Evolutionary conservation across 2,113 vertebrate species (phyloP).

Genomic region (Machaerirhynchus nigripectus): DNA sequence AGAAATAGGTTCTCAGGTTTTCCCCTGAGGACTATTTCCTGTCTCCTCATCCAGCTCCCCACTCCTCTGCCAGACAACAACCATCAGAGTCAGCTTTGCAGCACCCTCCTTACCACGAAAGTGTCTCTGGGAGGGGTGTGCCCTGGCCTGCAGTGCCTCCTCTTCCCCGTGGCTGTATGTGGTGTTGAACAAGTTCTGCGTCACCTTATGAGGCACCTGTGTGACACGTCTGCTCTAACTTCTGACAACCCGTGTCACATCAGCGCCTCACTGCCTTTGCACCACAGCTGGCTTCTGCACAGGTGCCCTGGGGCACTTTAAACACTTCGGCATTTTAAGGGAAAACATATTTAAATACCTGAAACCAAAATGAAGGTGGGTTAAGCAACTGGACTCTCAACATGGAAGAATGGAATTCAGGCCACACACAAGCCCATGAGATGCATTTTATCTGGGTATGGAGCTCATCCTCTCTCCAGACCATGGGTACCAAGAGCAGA

Average conservation of each 20-base stretch:
- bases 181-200: background rate
- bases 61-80: background rate
- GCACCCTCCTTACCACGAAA: accelerated
- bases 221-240: background rate
- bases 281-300: background rate
- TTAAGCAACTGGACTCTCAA: background rate
- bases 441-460: background rate
- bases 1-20: background rate
- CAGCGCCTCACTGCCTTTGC: background rate
- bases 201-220: background rate
- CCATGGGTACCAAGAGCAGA: background rate
- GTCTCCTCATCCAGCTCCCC: background rate
- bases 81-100: background rate
- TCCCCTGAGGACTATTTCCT: background rate
- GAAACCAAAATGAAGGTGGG: background rate
- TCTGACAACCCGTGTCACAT: background rate
- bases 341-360: background rate
- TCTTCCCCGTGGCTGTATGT: background rate
- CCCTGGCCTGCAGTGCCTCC: accelerated
- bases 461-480: background rate
- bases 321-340: background rate
- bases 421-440: background rate
- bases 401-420: background rate
- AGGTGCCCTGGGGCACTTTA: background rate
- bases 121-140: background rate